phyloP scores from a whole-genome alignment of 30 jellyfish, hydroid and myxozoan species.

The Morbakka virulenta region DNA sequence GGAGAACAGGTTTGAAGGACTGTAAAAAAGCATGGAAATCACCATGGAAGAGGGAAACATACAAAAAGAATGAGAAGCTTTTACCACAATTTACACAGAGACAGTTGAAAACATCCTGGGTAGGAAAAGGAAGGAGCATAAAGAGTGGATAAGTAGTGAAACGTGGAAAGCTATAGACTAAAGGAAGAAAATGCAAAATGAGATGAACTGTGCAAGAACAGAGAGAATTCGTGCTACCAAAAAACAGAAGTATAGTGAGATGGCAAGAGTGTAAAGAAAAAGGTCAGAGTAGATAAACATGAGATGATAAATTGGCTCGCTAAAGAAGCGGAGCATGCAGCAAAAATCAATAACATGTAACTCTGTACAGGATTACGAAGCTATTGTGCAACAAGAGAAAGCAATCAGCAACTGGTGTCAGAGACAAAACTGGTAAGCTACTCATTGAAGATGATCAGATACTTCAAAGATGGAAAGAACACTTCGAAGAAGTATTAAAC shows the following conservation, averaged over 20 bases:
- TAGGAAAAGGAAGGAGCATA: background rate
- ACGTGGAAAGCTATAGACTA: background rate
- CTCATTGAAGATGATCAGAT: too few species aligned
- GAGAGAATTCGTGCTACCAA: background rate
- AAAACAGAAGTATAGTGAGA: background rate
- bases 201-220: background rate
- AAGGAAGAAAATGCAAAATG: background rate
- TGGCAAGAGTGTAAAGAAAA: background rate
- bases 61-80: background rate
- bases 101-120: background rate
- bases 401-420: too few species aligned
- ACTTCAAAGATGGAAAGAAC: too few species aligned
- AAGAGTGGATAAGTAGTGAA: background rate
- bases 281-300: background rate
- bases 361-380: too few species aligned
- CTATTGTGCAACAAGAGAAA: too few species aligned
- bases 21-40: background rate
- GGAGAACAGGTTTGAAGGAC: background rate
- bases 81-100: background rate
- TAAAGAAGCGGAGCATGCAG: background rate
- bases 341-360: too few species aligned
- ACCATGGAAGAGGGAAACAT: background rate
- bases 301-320: background rate
- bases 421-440: too few species aligned
- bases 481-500: too few species aligned